Percentiles rank a stretch among this genome's conserved stretches.
These are phyloP conservation scores for Ascaphus truei DNA, from an alignment of 2,113 vertebrate species.

Conservation along the genomic window DNA sequence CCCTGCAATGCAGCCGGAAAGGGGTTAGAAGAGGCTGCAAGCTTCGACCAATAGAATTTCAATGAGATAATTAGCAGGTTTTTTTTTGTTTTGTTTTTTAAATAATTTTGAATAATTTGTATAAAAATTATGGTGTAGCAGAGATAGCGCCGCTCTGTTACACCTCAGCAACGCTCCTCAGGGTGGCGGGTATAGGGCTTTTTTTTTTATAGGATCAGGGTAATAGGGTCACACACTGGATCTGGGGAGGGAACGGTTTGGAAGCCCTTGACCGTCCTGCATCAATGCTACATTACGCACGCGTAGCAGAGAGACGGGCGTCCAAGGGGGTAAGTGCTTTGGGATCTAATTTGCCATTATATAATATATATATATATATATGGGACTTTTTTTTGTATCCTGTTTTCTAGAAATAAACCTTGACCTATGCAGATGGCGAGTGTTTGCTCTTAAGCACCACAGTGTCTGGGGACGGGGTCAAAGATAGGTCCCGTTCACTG, in stretches of 20 bases:
- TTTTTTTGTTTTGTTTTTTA: neutral
- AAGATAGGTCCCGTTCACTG: too few species aligned
- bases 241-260: neutral
- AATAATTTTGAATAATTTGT: slow-evolving; percentile 23
- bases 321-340: neutral
- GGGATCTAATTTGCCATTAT: slow-evolving; percentile 42
- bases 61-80: slow-evolving; percentile 11
- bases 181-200: neutral
- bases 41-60: slow-evolving; percentile 18
- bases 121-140: slow-evolving; percentile 4
- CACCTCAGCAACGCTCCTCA: neutral
- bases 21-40: slow-evolving; percentile 9
- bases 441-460: too few species aligned
- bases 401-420: slow-evolving; percentile 28
- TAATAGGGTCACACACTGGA: slow-evolving; percentile 19
- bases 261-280: neutral
- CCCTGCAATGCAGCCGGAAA: neutral
- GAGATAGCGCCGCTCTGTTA: neutral
- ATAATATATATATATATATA: slow-evolving; percentile 32
- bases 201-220: neutral
- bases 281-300: neutral
- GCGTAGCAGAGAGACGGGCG: neutral
- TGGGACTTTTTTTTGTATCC: slow-evolving; percentile 17
- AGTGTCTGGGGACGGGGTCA: too few species aligned
- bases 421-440: slow-evolving; percentile 32